Evolutionary conservation across 1,140 invertebrate genomes (phyloP).

Genomic region (Papilio glaucus): DNA sequence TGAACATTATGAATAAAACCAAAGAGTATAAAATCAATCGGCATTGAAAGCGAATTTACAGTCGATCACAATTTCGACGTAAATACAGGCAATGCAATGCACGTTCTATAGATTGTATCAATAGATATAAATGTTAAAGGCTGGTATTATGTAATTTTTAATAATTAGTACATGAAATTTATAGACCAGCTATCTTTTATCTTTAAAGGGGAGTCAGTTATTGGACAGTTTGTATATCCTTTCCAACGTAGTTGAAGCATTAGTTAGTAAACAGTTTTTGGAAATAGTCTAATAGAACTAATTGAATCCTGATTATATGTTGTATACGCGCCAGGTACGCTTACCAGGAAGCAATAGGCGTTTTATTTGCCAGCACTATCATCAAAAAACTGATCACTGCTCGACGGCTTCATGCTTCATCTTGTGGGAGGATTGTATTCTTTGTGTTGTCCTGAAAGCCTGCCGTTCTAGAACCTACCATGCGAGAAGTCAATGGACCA

Average conservation of each 20-base stretch:
- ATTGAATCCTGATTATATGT: too few relatives aligned
- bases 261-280: not conserved
- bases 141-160: not conserved
- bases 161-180: not conserved
- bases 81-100: conserved; percentile 59
- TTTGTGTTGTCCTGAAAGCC: too few relatives aligned
- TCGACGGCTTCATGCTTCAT: too few relatives aligned
- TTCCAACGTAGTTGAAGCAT: not conserved
- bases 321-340: too few relatives aligned
- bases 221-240: not conserved
- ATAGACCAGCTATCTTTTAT: not conserved
- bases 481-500: too few relatives aligned
- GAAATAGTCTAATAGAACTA: too few relatives aligned
- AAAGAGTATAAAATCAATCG: conserved; percentile 49
- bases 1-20: conserved; percentile 41
- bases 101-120: conserved; percentile 42
- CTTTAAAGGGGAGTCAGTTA: not conserved
- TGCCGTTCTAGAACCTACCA: too few relatives aligned
- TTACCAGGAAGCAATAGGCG: too few relatives aligned
- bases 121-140: conserved; percentile 11
- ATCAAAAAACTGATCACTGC: too few relatives aligned
- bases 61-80: conserved; percentile 55
- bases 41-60: conserved; percentile 46
- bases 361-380: too few relatives aligned
- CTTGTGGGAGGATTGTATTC: too few relatives aligned